These are phyloP conservation scores for Luehdorfia chinensis DNA, from an alignment of 1,140 invertebrate genomes.

Conservation along the genomic window DNA sequence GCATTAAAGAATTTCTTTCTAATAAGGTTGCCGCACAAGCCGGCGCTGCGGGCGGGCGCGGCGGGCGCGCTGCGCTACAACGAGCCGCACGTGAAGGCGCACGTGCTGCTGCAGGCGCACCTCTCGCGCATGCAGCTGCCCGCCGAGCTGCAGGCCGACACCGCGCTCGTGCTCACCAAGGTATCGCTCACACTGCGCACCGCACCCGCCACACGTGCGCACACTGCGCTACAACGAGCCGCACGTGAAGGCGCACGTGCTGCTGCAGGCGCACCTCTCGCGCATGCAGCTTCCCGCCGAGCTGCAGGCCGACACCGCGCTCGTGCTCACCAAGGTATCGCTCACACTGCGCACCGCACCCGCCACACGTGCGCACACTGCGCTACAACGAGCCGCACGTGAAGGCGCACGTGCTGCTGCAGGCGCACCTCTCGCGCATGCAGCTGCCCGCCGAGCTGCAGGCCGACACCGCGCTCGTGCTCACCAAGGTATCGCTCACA, in stretches of 20 bases:
- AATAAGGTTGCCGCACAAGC: constrained; percentile 68
- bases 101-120: constrained; percentile 97
- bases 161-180: constrained; percentile 93
- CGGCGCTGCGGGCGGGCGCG: constrained; percentile 25
- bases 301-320: constrained; percentile 97
- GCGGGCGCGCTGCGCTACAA: constrained; percentile 85
- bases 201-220: too few species aligned
- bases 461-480: constrained; percentile 95
- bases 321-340: constrained; percentile 87
- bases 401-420: constrained; percentile 97
- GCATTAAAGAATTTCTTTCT: too few species aligned
- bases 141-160: constrained; percentile 98
- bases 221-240: constrained; percentile 93
- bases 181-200: too few species aligned
- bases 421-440: constrained; percentile 96
- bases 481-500: constrained; percentile 85
- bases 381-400: constrained; percentile 98
- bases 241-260: constrained; percentile 97
- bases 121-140: constrained; percentile 95
- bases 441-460: constrained; percentile 97
- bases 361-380: constrained; percentile 46
- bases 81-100: constrained; percentile 98
- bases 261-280: constrained; percentile 97
- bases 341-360: too few species aligned
- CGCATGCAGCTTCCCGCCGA: constrained; percentile 96